phyloP scores from a whole-genome alignment of 1,140 invertebrate genomes.

The Cryptotermes secundus region DNA sequence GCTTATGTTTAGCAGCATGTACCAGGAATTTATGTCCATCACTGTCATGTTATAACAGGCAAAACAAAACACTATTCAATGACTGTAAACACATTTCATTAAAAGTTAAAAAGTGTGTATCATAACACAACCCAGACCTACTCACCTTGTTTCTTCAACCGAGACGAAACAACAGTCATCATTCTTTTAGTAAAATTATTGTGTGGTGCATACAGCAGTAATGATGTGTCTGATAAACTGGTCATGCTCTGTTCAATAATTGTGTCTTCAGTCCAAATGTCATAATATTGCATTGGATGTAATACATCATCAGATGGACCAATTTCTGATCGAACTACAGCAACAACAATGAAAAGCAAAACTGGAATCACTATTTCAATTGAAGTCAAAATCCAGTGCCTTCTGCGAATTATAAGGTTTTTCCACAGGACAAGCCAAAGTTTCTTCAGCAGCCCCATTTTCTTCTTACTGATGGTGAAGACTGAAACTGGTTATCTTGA shows the following conservation, averaged over 20 bases:
- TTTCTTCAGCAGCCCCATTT: background rate
- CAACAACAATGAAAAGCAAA: slow-evolving; percentile 44
- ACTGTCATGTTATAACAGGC: no score
- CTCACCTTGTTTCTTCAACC: background rate
- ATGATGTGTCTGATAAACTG: background rate
- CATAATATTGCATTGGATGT: background rate
- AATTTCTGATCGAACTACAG: slow-evolving; percentile 54
- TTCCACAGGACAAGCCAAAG: slow-evolving; percentile 48
- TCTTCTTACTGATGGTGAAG: background rate
- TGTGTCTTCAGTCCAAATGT: background rate
- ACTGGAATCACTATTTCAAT: slow-evolving; percentile 47
- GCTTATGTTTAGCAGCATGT: no score
- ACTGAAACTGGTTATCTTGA: background rate
- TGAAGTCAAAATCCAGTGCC: slow-evolving; percentile 48
- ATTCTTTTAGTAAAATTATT: background rate
- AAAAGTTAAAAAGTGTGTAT: no score
- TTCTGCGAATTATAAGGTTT: slow-evolving; percentile 46
- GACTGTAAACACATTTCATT: no score
- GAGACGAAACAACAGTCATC: background rate
- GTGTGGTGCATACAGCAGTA: background rate
- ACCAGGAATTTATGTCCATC: no score
- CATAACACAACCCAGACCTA: background rate
- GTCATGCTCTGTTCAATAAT: background rate
- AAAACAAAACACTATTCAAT: no score
- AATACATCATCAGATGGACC: background rate